Evolutionary conservation across 2,797 vertebrate genomes (phyloP), one percentile per base, ranked within the genome.

Genomic region (Notolabrus celidotus): DNA sequence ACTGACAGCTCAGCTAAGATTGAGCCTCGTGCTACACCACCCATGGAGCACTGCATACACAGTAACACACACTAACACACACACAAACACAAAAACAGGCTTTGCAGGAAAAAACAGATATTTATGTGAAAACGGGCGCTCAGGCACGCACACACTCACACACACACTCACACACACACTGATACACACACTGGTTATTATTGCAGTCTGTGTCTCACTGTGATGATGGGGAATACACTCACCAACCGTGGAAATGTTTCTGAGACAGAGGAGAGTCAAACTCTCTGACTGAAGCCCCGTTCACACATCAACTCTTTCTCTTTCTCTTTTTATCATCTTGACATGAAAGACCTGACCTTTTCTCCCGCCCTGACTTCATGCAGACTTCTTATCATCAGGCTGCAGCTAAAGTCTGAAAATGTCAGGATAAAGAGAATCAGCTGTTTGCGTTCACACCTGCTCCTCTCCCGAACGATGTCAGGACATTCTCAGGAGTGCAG

Each of bases 1-100:
- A 77, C 71, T 73, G 56, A 85, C 74, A 82, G 74, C 80, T 74
- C 65, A 63, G 80, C 75, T 73, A 71, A 64, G 68, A 68, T 15
- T 36, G 60, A 67, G 50, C 53, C 69, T 56, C 52, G n/a, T 17
- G 55, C 67, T 74, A 67, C 71, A 82, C 81, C 71, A 80, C 72
- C 70, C 73, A 77, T 56, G 55, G 39, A 85, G 63, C 47, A n/a
- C 38, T 17, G 51, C 65, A 67, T 56, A 67, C 65, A 67, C 67
- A 71, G 65, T 7, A 6, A 67, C 56, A 55, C 63, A 61, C 54
- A 63, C 52, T 39, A 64, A 70, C 62, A 52, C 39, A 53, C 27
- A 14, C 49, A 54, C 59, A 66, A 29, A 31, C 29, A 51, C n/a
- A 23, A n/a, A 56, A 67, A 67, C 15, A 17, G 16, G 57, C 20